These are phyloP conservation scores for Lineus longissimus DNA, from an alignment of 1,140 invertebrate genomes.

Conservation along the genomic window DNA sequence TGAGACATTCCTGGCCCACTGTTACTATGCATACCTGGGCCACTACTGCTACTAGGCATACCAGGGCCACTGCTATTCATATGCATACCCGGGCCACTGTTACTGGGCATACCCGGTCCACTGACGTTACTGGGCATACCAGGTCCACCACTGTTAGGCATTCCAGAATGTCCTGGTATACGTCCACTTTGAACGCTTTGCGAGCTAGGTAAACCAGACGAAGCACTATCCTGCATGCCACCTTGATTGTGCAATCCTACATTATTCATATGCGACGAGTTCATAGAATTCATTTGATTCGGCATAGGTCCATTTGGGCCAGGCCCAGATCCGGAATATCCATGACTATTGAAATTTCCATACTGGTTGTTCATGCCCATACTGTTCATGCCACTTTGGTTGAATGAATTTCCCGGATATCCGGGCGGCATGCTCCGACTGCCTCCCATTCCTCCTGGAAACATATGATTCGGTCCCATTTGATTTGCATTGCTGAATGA, in stretches of 20 bases:
- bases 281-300: constrained; percentile 19
- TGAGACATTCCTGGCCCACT: too few species aligned
- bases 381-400: constrained; percentile 7
- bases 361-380: constrained; percentile 45
- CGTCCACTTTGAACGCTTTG: too few species aligned
- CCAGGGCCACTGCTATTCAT: constrained; percentile 46
- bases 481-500: constrained; percentile 47
- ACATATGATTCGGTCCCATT: constrained; percentile 22
- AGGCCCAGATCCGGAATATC: constrained; percentile 31
- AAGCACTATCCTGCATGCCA: too few species aligned
- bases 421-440: constrained; percentile 28
- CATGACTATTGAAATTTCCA: constrained; percentile 37
- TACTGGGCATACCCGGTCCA: too few species aligned
- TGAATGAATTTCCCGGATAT: constrained; percentile 4
- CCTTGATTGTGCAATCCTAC: too few species aligned
- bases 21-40: too few species aligned
- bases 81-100: constrained; percentile 15
- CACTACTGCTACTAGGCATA: constrained; percentile 23
- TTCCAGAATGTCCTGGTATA: too few species aligned
- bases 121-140: too few species aligned
- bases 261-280: not conserved
- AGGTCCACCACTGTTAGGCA: too few species aligned
- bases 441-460: constrained; percentile 13
- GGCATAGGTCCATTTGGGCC: constrained; percentile 23
- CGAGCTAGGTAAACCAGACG: too few species aligned